phyloP scores from a whole-genome alignment of 2,797 vertebrate genomes.

The Cossypha caffra region DNA sequence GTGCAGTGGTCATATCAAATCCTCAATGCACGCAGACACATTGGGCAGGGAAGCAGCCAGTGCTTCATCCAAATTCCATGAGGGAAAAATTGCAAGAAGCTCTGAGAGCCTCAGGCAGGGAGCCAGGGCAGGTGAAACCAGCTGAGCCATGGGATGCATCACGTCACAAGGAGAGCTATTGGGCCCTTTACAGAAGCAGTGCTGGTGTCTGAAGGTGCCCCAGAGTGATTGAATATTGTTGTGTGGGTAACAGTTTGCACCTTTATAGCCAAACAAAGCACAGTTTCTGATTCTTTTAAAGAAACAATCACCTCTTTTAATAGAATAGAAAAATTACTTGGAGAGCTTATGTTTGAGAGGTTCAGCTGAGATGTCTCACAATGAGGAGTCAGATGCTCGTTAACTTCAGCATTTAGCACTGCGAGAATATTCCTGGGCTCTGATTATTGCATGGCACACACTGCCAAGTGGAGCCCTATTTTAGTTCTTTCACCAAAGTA shows the following conservation, averaged over 20 bases:
- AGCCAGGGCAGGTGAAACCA: not conserved
- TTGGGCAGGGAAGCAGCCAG: not conserved
- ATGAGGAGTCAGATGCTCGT: not conserved
- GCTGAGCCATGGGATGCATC: not conserved
- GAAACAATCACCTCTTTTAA: not conserved
- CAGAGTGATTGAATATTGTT: not conserved
- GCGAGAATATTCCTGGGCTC: not conserved
- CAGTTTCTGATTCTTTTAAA: not conserved
- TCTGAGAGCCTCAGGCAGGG: not conserved
- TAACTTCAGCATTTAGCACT: not conserved
- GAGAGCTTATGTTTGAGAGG: not conserved
- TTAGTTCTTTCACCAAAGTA: not conserved
- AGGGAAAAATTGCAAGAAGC: not conserved
- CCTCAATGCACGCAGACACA: not conserved
- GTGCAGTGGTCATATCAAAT: not conserved
- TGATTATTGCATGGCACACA: not conserved
- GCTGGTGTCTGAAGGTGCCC: not conserved
- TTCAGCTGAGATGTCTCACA: not conserved
- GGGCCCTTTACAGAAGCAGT: not conserved
- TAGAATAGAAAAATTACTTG: not conserved
- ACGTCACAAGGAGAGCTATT: not conserved
- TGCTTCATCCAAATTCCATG: not conserved
- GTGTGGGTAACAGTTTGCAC: not conserved
- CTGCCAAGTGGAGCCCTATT: not conserved
- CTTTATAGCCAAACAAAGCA: not conserved